A percentile compares a stretch with the other conserved stretches of the same genome.
Conservation (phyloP, 2,888 invertebrate species). For the Plagodis dolabraria region DNA sequence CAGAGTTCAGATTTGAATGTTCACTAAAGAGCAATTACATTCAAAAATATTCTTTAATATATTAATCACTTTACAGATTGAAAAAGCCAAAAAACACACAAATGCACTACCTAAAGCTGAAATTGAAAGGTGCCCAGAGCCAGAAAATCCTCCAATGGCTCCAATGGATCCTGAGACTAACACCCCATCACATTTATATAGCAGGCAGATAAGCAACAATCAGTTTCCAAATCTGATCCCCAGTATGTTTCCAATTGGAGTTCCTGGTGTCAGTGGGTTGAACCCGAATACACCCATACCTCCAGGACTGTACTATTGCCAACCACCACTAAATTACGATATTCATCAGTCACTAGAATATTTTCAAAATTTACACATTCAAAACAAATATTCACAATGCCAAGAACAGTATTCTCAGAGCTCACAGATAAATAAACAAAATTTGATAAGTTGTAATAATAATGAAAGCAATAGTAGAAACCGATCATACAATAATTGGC, state of each 20-base stretch:
- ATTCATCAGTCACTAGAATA: slow-evolving; percentile 8
- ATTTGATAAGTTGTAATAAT: not conserved
- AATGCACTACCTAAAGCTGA: slow-evolving; percentile 28
- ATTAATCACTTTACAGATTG: slow-evolving; percentile 48
- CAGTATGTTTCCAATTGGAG: slow-evolving; percentile 12
- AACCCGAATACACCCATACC: not conserved
- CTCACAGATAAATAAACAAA: not conserved
- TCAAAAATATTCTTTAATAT: no score
- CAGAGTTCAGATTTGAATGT: no score
- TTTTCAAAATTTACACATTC: slow-evolving; percentile 1
- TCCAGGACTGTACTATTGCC: not conserved
- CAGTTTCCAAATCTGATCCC: slow-evolving; percentile 39
- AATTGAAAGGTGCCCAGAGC: slow-evolving; percentile 56
- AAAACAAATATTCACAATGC: not conserved
- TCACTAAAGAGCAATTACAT: no score
- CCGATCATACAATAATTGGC: not conserved
- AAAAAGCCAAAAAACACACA: slow-evolving; percentile 52
- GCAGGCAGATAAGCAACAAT: slow-evolving; percentile 49
- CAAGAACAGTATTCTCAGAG: not conserved
- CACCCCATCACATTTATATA: slow-evolving; percentile 35
- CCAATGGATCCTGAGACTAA: slow-evolving; percentile 30
- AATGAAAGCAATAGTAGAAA: not conserved
- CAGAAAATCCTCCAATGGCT: slow-evolving; percentile 49
- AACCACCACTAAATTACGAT: slow-evolving; percentile 1
- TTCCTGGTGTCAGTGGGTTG: not conserved